These are phyloP conservation scores for Ophioninae sp. DNA, from an alignment of 2,888 invertebrate genomes.

Conservation along the genomic window DNA sequence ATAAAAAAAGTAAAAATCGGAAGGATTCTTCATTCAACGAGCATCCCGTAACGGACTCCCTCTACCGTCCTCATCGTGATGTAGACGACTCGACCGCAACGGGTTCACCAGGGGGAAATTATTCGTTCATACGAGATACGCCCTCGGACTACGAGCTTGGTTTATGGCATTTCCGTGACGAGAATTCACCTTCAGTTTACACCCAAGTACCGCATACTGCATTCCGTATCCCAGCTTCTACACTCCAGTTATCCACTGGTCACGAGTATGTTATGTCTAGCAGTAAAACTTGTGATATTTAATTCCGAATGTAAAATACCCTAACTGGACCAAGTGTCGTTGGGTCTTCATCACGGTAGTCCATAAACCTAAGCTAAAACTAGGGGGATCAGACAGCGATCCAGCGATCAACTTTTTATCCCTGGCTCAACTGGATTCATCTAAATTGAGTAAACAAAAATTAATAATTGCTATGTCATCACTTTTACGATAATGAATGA, in stretches of 20 bases:
- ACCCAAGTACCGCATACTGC: constrained; percentile 39
- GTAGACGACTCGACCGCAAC: constrained; percentile 55
- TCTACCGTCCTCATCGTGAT: constrained; percentile 45
- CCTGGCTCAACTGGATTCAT: constrained; percentile 3
- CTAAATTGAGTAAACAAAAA: background rate
- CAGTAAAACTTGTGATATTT: constrained; percentile 47
- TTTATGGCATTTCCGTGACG: constrained; percentile 69
- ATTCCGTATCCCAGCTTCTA: constrained; percentile 45
- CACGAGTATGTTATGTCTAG: constrained; percentile 40
- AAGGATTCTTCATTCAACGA: constrained; percentile 28
- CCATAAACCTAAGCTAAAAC: background rate
- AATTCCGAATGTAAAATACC: constrained; percentile 33
- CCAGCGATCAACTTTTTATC: background rate
- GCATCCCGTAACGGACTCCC: constrained; percentile 43
- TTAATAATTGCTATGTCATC: background rate
- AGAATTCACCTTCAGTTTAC: constrained; percentile 65
- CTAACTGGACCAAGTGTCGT: constrained; percentile 24
- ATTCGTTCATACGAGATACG: constrained; percentile 58
- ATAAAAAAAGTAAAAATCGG: background rate
- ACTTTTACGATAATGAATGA: background rate
- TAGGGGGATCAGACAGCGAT: background rate
- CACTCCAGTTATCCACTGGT: constrained; percentile 32
- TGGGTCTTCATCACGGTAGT: constrained; percentile 7
- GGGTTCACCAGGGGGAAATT: constrained; percentile 53
- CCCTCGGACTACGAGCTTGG: constrained; percentile 60